Percentiles rank a stretch among this genome's conserved stretches.
Evolutionary conservation across 2,113 vertebrate species (phyloP).

Genomic region (Cnemophilus loriae): DNA sequence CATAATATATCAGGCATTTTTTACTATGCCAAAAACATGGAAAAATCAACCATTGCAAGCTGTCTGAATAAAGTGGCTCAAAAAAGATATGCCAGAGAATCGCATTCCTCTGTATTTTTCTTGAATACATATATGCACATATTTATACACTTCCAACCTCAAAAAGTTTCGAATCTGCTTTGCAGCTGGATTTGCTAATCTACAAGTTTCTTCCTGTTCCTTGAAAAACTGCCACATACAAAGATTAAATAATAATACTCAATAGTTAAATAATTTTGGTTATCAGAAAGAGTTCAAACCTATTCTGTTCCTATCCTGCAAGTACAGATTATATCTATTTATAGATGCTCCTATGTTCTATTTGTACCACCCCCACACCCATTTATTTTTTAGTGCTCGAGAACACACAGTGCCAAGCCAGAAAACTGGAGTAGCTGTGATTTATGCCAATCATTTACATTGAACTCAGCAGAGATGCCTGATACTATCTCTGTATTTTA

Average conservation of each 20-base stretch:
- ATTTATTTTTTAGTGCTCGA: not conserved
- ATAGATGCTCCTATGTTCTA: not conserved
- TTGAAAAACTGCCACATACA: not conserved
- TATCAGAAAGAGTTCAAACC: not conserved
- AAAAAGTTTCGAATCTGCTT: not conserved
- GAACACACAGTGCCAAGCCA: not conserved
- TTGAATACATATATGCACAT: not conserved
- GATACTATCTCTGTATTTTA: constrained; percentile 2
- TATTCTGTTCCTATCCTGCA: not conserved
- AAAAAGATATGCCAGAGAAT: not conserved
- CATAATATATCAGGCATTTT: not conserved
- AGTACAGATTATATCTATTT: not conserved
- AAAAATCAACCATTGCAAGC: not conserved
- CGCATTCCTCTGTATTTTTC: not conserved
- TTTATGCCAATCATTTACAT: not conserved
- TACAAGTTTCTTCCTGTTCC: not conserved
- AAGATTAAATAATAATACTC: not conserved
- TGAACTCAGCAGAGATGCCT: not conserved
- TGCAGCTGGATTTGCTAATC: not conserved
- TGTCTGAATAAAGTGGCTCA: not conserved
- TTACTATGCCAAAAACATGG: not conserved
- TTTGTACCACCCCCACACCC: not conserved
- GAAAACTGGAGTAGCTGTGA: not conserved
- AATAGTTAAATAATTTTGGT: not conserved
- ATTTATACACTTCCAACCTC: not conserved